Evolutionary conservation across 2,797 vertebrate genomes (phyloP), one percentile per base, ranked within the genome.

Genomic region (Rhinophrynus dorsalis): DNA sequence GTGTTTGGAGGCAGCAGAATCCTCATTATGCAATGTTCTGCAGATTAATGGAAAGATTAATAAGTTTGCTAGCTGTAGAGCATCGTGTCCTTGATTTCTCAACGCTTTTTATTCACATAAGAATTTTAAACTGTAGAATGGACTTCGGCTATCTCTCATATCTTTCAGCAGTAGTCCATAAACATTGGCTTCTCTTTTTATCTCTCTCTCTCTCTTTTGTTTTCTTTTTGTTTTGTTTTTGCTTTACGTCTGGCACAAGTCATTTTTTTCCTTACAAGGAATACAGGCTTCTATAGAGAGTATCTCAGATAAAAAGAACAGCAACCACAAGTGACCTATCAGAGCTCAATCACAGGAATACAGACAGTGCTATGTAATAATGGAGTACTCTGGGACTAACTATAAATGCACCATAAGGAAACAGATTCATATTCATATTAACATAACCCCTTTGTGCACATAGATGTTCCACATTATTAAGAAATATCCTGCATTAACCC

Each of bases 21-120:
- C 59, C 33, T 65, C 52, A 57, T 58, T 73, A 73, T 65, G 52
- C 54, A 73, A 65, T 73, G 61, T 59, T 59, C 54, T 66, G 44
- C 45, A 59, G 69, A 73, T 73, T 70, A 70, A 70, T 63, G 58
- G 56, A 55, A 33, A 70, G 58, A 62, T 70, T 73, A 73, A 52
- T 59, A 59, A 51, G 26, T 66, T 54, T 57, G 33, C 35, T 47
- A 18, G 20, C 26, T 52, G 21, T 17, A 26, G 23, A 32, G 21
- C 12, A 7, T 54, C 26, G 18, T 6, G 21, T 18, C 54, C 26
- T 52, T 65, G 42, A 18, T 42, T 64, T 59, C 29, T 51, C 23
- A 51, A 52, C 54, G 51, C 69, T 58, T 65, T 72, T 61, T 73
- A 66, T 66, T 73, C 51, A 64, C 42, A 42, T 12, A 15, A 35